Evolutionary conservation across 1,140 invertebrate genomes (phyloP), one percentile per base, ranked within the genome.

Genomic region (Cotesia chilonis): DNA sequence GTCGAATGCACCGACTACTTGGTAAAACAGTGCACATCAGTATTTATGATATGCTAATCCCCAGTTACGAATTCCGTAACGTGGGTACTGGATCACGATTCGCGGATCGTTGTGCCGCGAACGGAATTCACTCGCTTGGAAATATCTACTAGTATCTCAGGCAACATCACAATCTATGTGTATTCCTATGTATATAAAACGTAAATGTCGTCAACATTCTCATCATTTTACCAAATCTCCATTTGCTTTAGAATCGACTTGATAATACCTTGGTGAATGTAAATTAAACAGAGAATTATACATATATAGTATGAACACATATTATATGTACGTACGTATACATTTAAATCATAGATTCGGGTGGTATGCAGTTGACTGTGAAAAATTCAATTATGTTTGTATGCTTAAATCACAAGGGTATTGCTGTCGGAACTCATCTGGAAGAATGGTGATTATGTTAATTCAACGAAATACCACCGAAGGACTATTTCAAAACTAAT

Each of bases 31-130:
- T 51, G 54, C 63, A 76, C 75, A 83, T 85, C 80, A 82, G 81
- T 84, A 85, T 85, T 85, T 85, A 85, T 85, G 83, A 85, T 78
- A 85, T 85, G 84, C 81, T 85, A 85, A 85, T 84, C 76, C 70
- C 79, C 83, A 80, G 82, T 85, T 85, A 85, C 78, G 81, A 83
- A 85, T 85, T 85, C 84, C 77, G 77, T 68, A 67, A 69, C 79
- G 79, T 78, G 77, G 76, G 78, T 80, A 79, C 77, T 78, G 82
- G 76, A 70, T 74, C 75, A 66, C 74, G 74, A 76, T 77, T 76
- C 76, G 75, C 72, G 61, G 71, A 72, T 72, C 65, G 71, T 67
- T 72, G 71, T 67, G 36, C 73, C 59, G 67, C 51, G 69, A 74
- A 68, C 51, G 76, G 68, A 74, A 78, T 66, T 71, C 79, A 77